Evolutionary conservation across 2,797 vertebrate genomes (phyloP).

Genomic region (Galaxias olidus): DNA sequence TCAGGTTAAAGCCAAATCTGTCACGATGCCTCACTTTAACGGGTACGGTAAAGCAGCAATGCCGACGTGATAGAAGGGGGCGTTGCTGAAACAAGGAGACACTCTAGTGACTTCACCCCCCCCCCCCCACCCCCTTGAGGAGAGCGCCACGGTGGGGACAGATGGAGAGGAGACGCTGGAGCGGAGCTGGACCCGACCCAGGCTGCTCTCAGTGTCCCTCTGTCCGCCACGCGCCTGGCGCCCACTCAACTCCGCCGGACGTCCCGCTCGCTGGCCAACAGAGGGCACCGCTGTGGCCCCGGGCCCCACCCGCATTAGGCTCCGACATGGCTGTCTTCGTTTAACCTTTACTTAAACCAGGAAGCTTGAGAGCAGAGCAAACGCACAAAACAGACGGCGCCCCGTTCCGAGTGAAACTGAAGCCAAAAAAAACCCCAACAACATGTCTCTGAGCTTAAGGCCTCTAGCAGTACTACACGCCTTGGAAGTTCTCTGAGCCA

Average conservation of each 20-base stretch:
- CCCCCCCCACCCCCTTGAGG: conserved; percentile 6
- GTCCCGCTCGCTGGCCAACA: conserved; percentile 57
- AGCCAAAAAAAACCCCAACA: conserved; percentile 46
- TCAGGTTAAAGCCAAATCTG: too few species aligned
- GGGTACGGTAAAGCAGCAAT: not conserved
- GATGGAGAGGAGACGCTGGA: conserved; percentile 71
- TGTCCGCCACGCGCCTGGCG: conserved; percentile 56
- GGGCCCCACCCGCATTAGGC: conserved; percentile 52
- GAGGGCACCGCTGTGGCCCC: conserved; percentile 49
- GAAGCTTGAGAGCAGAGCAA: conserved; percentile 55
- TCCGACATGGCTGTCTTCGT: conserved; percentile 69
- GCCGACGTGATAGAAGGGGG: too few species aligned
- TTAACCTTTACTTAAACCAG: conserved; percentile 67
- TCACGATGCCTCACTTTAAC: too few species aligned
- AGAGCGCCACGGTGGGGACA: conserved; percentile 55
- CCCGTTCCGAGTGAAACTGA: not conserved
- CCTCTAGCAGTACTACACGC: conserved; percentile 30
- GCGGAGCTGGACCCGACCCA: conserved; percentile 61
- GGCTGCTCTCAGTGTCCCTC: conserved; percentile 65
- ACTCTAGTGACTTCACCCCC: conserved; percentile 52
- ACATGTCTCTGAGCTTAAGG: conserved; percentile 30
- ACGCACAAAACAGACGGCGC: conserved; percentile 25
- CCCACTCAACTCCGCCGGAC: conserved; percentile 58
- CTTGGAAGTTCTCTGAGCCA: conserved; percentile 9
- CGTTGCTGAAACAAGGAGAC: conserved; percentile 1